Conservation (phyloP, 2,888 invertebrate genomes). For the Mycalesis mineus region DNA sequence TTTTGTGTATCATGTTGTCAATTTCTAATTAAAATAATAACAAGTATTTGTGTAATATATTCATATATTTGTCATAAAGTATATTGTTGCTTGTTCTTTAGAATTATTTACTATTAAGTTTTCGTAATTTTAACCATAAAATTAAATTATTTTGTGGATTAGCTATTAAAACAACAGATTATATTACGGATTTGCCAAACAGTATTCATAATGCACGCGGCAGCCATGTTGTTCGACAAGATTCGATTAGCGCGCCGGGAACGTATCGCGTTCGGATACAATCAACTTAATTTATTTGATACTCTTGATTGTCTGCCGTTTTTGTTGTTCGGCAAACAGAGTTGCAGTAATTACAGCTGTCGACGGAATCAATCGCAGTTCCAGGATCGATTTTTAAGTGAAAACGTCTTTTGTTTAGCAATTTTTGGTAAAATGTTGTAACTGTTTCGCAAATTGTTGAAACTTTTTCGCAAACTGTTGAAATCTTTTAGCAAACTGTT, state of each 20-base stretch:
- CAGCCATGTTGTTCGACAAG: slow-evolving; percentile 1
- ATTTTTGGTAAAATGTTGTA: no score
- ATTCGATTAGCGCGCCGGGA: slow-evolving; percentile 19
- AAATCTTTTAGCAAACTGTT: no score
- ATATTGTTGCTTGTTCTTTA: no score
- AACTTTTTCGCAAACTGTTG: no score
- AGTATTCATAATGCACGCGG: background rate
- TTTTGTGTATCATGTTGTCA: no score
- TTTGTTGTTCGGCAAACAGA: slow-evolving; percentile 25
- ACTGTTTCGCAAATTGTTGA: no score
- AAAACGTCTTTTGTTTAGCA: no score
- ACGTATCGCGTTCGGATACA: slow-evolving; percentile 24
- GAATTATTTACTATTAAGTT: no score
- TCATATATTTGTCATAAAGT: no score
- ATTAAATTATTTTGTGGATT: background rate
- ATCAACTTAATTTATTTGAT: slow-evolving; percentile 32
- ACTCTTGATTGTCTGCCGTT: slow-evolving; percentile 31
- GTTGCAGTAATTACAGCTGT: slow-evolving; percentile 27
- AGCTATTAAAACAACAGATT: background rate
- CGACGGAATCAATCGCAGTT: slow-evolving; percentile 21
- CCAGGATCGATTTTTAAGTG: background rate
- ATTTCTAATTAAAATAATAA: no score
- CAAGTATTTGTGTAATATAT: no score
- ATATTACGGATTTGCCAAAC: background rate
- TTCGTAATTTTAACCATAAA: no score